A percentile compares a stretch with the other conserved stretches of the same genome.
Evolutionary conservation across 92 coral and sea anemone genomes (phyloP).

Genomic region (Siderastrea radians): DNA sequence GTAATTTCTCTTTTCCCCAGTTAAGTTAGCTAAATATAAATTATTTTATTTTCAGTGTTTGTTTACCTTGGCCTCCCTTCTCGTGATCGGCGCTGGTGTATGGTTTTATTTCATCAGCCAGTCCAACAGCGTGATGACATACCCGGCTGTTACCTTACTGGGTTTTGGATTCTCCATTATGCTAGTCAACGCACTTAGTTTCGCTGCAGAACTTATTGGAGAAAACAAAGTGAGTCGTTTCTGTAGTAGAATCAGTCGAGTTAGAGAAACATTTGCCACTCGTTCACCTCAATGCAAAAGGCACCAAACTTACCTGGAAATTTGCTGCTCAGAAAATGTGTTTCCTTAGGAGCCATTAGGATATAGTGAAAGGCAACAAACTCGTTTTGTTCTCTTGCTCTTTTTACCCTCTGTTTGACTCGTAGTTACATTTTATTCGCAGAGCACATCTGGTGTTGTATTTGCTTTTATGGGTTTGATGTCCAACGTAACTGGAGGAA

Average conservation of each 20-base stretch:
- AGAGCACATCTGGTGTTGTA: constrained; percentile 1
- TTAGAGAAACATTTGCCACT: no score
- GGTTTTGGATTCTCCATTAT: not conserved
- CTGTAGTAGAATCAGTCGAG: no score
- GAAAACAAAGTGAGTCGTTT: constrained; percentile 9
- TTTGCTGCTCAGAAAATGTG: no score
- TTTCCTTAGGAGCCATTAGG: no score
- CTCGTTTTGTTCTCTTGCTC: no score
- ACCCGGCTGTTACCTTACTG: not conserved
- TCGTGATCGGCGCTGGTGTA: not conserved
- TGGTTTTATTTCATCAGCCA: not conserved
- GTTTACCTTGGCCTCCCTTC: not conserved
- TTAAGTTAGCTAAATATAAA: not conserved
- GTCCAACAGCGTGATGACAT: constrained; percentile 7
- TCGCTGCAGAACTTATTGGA: constrained; percentile 6
- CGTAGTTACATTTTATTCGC: not conserved
- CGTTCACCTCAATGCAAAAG: no score
- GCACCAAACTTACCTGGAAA: no score
- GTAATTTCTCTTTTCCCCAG: no score
- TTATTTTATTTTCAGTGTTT: not conserved
- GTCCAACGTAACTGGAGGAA: not conserved
- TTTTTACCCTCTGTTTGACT: no score
- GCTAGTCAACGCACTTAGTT: constrained; percentile 5
- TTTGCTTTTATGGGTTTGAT: not conserved
- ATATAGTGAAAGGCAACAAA: no score